Conservation (phyloP, 2,888 invertebrate genomes). For the Parelbella ahira region DNA sequence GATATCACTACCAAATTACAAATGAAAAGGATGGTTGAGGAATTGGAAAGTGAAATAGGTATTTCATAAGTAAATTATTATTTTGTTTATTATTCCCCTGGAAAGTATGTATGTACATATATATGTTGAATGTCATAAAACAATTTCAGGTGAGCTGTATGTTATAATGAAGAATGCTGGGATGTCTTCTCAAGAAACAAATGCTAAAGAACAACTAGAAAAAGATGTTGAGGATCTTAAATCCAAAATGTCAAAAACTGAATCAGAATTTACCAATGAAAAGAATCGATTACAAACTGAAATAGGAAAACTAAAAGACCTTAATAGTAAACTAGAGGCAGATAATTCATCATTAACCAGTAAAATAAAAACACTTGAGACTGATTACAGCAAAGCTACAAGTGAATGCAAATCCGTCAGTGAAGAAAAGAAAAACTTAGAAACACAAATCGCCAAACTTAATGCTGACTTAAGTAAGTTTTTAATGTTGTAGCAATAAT, state of each 20-base stretch:
- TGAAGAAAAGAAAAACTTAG: slow-evolving; percentile 83
- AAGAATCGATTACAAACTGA: slow-evolving; percentile 73
- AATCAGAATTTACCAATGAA: slow-evolving; percentile 76
- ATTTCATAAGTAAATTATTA: slow-evolving; percentile 29
- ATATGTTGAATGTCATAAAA: background rate
- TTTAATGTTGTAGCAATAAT: too few relatives aligned
- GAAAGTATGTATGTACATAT: too few relatives aligned
- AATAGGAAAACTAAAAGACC: slow-evolving; percentile 74
- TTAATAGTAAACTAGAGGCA: slow-evolving; percentile 65
- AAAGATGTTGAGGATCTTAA: slow-evolving; percentile 78
- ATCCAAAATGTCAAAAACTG: slow-evolving; percentile 69
- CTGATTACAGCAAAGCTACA: slow-evolving; percentile 57
- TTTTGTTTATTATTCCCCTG: background rate
- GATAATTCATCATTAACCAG: slow-evolving; percentile 62
- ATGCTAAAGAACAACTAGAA: slow-evolving; percentile 64
- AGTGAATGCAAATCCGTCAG: slow-evolving; percentile 78
- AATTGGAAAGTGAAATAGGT: slow-evolving; percentile 93
- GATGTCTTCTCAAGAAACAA: slow-evolving; percentile 71
- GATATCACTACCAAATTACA: slow-evolving; percentile 86
- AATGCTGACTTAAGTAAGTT: slow-evolving; percentile 82
- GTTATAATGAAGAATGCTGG: slow-evolving; percentile 82
- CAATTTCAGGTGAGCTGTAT: slow-evolving; percentile 83
- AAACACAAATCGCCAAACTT: slow-evolving; percentile 80
- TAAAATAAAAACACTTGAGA: slow-evolving; percentile 57
- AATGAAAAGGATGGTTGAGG: slow-evolving; percentile 91